A percentile compares a stretch with the other conserved stretches of the same genome.
Evolutionary conservation across 2,113 vertebrate genomes (phyloP).

Genomic region (Catagonus wagneri): DNA sequence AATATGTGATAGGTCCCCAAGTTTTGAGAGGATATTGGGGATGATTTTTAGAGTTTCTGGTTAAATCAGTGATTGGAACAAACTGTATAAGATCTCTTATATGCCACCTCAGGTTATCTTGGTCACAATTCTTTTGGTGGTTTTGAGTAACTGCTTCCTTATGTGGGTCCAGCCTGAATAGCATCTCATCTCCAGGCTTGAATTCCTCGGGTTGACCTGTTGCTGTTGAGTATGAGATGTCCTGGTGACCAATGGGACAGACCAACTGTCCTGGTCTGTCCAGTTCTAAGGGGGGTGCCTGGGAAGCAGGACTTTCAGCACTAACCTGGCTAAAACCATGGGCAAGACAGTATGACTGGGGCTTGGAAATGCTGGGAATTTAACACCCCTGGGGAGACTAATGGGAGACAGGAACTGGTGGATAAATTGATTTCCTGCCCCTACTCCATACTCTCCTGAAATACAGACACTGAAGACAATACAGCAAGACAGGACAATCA

Average conservation of each 20-base stretch:
- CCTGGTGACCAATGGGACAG: too few relatives aligned
- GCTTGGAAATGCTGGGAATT: background rate
- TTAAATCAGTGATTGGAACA: background rate
- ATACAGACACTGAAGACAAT: background rate
- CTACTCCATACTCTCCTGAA: background rate
- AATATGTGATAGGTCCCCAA: background rate
- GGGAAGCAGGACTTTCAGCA: background rate
- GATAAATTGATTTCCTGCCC: background rate
- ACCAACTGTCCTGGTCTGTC: background rate
- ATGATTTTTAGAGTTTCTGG: background rate
- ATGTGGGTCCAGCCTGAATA: background rate
- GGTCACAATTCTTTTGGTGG: background rate
- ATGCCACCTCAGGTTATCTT: background rate
- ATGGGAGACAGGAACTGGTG: background rate
- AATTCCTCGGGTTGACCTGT: background rate
- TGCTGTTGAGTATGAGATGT: background rate
- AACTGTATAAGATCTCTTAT: background rate
- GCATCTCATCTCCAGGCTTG: background rate
- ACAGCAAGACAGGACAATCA: background rate
- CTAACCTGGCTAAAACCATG: background rate
- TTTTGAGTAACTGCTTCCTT: background rate
- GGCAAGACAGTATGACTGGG: background rate
- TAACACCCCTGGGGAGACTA: background rate
- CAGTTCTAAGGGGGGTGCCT: too few relatives aligned
- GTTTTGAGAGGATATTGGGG: background rate